Conservation (phyloP, 1,140 invertebrate genomes). For the Penaeus chinensis region DNA sequence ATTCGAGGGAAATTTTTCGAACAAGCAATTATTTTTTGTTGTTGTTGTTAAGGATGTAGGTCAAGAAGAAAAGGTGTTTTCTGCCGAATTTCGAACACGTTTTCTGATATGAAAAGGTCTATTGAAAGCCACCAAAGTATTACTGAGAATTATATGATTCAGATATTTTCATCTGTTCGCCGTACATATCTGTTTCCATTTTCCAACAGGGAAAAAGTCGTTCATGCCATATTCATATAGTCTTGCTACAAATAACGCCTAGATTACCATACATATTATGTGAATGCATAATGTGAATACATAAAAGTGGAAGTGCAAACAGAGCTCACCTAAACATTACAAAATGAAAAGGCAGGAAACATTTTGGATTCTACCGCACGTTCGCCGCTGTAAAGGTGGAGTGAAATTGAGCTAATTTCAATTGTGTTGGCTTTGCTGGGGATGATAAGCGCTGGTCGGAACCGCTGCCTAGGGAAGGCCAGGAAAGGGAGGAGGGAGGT, state of each 20-base stretch:
- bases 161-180: slow-evolving; percentile 40
- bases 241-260: no score
- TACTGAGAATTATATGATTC: slow-evolving; percentile 42
- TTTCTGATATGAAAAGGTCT: slow-evolving; percentile 55
- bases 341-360: slow-evolving; percentile 20
- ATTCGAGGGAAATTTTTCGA: no score
- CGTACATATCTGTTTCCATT: no score
- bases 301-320: not conserved
- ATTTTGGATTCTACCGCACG: slow-evolving; percentile 34
- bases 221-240: no score
- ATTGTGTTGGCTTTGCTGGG: slow-evolving; percentile 59
- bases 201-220: no score
- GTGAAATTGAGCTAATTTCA: slow-evolving; percentile 62
- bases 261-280: no score
- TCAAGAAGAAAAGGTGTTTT: not conserved
- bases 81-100: slow-evolving; percentile 46
- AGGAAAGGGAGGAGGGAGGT: not conserved
- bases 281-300: no score
- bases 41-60: not conserved
- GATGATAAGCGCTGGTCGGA: slow-evolving; percentile 55
- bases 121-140: slow-evolving; percentile 57
- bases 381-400: slow-evolving; percentile 51
- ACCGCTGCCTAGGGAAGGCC: not conserved
- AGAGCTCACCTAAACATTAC: slow-evolving; percentile 2
- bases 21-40: no score